Evolutionary conservation across 2,797 vertebrate species (phyloP).

Genomic region (Steatocranus sp.): DNA sequence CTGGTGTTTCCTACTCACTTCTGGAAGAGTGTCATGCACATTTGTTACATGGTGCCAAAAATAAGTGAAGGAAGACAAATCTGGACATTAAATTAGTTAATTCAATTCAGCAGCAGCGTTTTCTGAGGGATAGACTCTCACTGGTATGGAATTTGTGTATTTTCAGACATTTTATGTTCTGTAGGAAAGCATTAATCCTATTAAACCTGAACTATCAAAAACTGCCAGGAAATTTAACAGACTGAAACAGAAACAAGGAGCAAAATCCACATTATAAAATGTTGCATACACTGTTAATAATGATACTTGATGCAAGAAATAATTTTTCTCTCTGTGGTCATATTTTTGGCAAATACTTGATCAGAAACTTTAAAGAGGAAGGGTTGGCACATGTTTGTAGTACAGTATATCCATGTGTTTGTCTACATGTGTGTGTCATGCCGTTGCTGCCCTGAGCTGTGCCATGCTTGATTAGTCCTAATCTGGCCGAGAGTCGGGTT

Average conservation of each 20-base stretch:
- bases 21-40: not conserved
- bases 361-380: not conserved
- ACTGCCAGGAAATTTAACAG: not conserved
- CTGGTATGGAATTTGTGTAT: not conserved
- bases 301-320: not conserved
- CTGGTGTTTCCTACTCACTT: not conserved
- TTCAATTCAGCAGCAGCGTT: not conserved
- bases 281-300: not conserved
- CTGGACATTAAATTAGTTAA: not conserved
- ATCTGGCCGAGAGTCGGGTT: constrained; percentile 71
- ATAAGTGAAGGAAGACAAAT: not conserved
- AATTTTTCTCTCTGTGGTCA: not conserved
- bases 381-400: not conserved
- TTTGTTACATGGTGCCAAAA: not conserved
- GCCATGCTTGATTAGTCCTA: constrained; percentile 71
- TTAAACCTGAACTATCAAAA: not conserved
- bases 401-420: not conserved
- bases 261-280: not conserved
- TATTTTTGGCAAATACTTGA: not conserved
- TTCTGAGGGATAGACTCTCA: not conserved
- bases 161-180: not conserved
- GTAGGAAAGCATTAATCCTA: not conserved
- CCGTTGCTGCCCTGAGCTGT: constrained; percentile 34
- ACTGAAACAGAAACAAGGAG: not conserved
- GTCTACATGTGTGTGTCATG: constrained; percentile 1